These are phyloP conservation scores for Trichechus manatus DNA, from an alignment of 2,113 vertebrate species.

Conservation along the genomic window DNA sequence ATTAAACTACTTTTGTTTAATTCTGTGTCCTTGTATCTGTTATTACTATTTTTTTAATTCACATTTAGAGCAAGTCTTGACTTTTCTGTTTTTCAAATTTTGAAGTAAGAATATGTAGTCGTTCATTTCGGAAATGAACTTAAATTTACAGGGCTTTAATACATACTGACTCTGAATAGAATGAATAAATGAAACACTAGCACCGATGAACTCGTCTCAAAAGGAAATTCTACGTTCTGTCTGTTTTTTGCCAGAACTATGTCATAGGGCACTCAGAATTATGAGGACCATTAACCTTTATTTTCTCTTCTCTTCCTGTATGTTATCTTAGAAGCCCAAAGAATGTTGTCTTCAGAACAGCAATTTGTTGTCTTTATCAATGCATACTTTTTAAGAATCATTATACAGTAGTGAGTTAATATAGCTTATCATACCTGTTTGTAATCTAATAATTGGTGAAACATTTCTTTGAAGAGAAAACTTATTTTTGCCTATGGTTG, in stretches of 20 bases:
- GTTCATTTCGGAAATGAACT: background rate
- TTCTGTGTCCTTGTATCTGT: background rate
- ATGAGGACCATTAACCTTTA: background rate
- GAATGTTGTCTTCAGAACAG: background rate
- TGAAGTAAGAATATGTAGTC: background rate
- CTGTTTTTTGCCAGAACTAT: background rate
- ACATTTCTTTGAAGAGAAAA: conserved; percentile 39
- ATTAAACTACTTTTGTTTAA: background rate
- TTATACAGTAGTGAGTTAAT: background rate
- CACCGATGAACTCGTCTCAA: background rate
- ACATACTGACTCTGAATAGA: background rate
- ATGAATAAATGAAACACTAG: background rate
- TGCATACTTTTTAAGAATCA: background rate
- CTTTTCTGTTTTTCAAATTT: background rate
- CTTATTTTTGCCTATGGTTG: background rate
- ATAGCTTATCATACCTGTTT: background rate
- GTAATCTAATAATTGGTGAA: background rate
- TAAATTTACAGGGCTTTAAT: background rate
- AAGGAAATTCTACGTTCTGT: background rate
- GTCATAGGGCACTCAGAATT: background rate
- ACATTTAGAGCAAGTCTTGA: background rate
- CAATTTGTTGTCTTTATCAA: conserved; percentile 27
- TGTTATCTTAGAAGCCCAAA: background rate
- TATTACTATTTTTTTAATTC: background rate
- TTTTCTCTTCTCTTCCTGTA: background rate